Conservation (phyloP, 2,797 vertebrate genomes). For the Tympanoctomys barrerae region DNA sequence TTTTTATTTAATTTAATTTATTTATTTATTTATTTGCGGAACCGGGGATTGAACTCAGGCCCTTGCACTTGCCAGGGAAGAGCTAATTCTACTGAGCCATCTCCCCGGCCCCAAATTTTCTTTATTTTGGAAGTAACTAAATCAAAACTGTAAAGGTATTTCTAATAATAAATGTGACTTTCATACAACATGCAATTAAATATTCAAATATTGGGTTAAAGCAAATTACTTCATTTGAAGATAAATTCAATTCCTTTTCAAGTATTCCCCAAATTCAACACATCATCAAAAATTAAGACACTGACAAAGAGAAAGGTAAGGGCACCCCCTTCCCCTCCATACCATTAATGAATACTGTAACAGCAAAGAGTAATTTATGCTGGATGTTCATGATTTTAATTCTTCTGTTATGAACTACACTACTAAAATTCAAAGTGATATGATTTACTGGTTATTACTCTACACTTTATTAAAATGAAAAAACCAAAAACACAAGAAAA, state of each 20-base stretch:
- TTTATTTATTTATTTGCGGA: not conserved
- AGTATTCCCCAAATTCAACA: slow-evolving; percentile 53
- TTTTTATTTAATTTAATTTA: too few relatives aligned
- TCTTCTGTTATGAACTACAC: slow-evolving; percentile 15
- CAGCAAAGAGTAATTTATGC: slow-evolving; percentile 37
- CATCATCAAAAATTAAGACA: slow-evolving; percentile 52
- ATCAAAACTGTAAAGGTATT: slow-evolving; percentile 24
- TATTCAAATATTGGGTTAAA: slow-evolving; percentile 33
- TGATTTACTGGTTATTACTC: slow-evolving; percentile 50
- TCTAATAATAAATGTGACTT: slow-evolving; percentile 61
- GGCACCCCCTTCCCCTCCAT: slow-evolving; percentile 40
- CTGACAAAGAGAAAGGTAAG: slow-evolving; percentile 32
- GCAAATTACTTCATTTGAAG: slow-evolving; percentile 56
- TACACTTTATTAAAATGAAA: slow-evolving; percentile 47
- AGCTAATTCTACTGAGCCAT: too few relatives aligned
- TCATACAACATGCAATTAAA: slow-evolving; percentile 35
- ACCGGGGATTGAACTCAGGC: too few relatives aligned
- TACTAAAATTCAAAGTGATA: slow-evolving; percentile 65
- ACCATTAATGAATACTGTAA: slow-evolving; percentile 45
- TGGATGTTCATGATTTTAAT: slow-evolving; percentile 14
- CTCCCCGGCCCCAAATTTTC: not conserved
- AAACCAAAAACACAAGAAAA: slow-evolving; percentile 35
- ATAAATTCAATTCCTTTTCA: slow-evolving; percentile 58
- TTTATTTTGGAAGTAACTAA: slow-evolving; percentile 39
- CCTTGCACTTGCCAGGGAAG: too few relatives aligned